Conservation (phyloP, 1,140 invertebrate genomes). For the Whitmania pigra region DNA sequence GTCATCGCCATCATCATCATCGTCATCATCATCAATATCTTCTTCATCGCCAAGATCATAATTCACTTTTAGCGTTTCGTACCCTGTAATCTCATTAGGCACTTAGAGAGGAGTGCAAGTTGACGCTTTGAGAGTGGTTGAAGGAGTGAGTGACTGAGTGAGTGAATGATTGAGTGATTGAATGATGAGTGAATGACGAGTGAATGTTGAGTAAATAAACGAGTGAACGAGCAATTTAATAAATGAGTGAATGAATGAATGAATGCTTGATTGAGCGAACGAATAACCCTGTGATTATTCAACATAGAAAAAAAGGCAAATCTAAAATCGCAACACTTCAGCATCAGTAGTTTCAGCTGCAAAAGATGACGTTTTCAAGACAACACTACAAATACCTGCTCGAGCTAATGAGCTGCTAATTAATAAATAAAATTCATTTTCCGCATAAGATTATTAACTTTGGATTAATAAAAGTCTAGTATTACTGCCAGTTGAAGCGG, state of each 20-base stretch:
- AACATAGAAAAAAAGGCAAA: too few species aligned
- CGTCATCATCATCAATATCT: background rate
- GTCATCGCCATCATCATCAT: background rate
- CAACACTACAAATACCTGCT: background rate
- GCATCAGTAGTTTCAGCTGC: too few species aligned
- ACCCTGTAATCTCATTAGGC: background rate
- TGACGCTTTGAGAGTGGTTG: constrained; percentile 18
- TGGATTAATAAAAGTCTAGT: background rate
- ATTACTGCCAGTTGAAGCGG: too few species aligned
- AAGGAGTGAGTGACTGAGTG: constrained; percentile 21
- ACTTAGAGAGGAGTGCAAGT: too few species aligned
- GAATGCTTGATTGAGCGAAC: background rate
- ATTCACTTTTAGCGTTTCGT: background rate
- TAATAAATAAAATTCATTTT: too few species aligned
- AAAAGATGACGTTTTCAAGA: too few species aligned
- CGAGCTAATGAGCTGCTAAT: too few species aligned
- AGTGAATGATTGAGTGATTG: constrained; percentile 22
- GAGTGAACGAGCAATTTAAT: constrained; percentile 21
- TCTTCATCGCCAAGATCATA: constrained; percentile 5
- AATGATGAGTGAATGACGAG: constrained; percentile 8
- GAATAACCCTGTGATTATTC: too few species aligned
- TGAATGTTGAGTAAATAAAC: constrained; percentile 27
- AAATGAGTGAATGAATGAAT: constrained; percentile 16
- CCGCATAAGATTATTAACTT: too few species aligned
- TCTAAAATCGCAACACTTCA: too few species aligned